These are phyloP conservation scores for Globodera ellingtonae DNA, from an alignment of 1,140 invertebrate species.

Conservation along the genomic window DNA sequence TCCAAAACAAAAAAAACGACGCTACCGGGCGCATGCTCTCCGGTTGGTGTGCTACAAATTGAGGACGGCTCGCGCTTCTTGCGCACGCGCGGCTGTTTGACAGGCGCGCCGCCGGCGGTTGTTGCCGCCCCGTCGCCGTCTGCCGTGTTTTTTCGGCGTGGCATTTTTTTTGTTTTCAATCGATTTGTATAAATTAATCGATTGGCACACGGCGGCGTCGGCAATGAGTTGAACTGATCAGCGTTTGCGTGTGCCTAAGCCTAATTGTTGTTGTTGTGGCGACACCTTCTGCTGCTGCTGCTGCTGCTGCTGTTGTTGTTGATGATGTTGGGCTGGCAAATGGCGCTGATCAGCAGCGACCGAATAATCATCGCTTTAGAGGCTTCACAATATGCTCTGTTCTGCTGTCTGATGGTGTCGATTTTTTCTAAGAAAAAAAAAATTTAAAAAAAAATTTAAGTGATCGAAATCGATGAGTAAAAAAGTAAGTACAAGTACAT, in stretches of 20 bases:
- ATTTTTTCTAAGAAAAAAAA: too few species aligned
- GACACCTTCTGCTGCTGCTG: neutral
- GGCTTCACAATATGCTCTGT: neutral
- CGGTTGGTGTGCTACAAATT: constrained; percentile 25
- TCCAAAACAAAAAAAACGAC: neutral
- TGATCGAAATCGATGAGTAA: too few species aligned
- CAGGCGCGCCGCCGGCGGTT: constrained; percentile 13
- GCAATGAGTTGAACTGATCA: too few species aligned
- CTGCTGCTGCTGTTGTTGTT: neutral
- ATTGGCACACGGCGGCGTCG: neutral
- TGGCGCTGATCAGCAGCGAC: neutral
- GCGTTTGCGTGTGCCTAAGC: too few species aligned
- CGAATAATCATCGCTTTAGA: neutral
- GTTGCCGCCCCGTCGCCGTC: constrained; percentile 15
- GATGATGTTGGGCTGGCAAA: neutral
- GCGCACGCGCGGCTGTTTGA: constrained; percentile 35
- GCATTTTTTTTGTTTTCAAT: constrained; percentile 8
- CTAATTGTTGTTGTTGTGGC: neutral
- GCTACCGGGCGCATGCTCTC: constrained; percentile 22
- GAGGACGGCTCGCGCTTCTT: constrained; percentile 37
- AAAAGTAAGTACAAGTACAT: too few species aligned
- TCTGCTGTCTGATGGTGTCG: neutral
- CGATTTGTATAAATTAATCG: neutral
- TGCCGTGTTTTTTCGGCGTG: constrained; percentile 14
- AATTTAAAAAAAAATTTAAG: too few species aligned